Percentiles rank a stretch among this genome's conserved stretches.
Evolutionary conservation across 2,113 vertebrate genomes (phyloP).

Genomic region (Gobiocypris rarus): DNA sequence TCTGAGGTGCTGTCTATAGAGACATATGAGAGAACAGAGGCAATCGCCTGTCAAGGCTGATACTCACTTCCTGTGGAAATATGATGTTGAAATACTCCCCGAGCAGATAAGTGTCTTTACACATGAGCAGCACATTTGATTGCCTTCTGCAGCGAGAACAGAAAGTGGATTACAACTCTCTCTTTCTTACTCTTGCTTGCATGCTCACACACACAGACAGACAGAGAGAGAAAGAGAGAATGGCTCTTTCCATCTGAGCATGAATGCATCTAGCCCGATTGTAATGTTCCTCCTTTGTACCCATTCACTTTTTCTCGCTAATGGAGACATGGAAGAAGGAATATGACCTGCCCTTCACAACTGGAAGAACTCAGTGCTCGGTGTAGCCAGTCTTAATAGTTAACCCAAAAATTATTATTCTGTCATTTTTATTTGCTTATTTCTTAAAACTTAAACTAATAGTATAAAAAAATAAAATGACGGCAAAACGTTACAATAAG

Average conservation of each 20-base stretch:
- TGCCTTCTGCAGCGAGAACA: conserved; percentile 74
- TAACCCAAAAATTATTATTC: neutral
- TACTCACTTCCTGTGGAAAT: conserved; percentile 77
- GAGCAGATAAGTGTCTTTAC: conserved; percentile 81
- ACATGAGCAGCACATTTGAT: conserved; percentile 81
- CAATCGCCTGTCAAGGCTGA: conserved; percentile 77
- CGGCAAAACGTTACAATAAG: too few species aligned
- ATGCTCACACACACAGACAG: conserved; percentile 8
- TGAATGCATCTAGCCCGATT: conserved; percentile 45
- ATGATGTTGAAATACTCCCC: conserved; percentile 78
- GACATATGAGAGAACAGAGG: conserved; percentile 75
- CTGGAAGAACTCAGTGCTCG: conserved; percentile 5
- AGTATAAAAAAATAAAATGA: neutral
- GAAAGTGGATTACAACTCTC: conserved; percentile 70
- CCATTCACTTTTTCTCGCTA: conserved; percentile 24
- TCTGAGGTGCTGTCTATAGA: conserved; percentile 71
- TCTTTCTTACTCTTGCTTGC: conserved; percentile 68
- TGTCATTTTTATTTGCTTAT: neutral
- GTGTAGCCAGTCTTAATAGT: neutral
- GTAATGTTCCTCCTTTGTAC: conserved; percentile 17
- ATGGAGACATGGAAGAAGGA: conserved; percentile 64
- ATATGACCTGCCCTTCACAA: conserved; percentile 51
- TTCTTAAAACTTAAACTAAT: neutral
- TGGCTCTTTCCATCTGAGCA: conserved; percentile 10
- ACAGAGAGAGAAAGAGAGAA: neutral